A percentile compares a stretch with the other conserved stretches of the same genome.
These are phyloP conservation scores for Drosophila repletoides DNA, from an alignment of 1,140 invertebrate species.

Conservation along the genomic window DNA sequence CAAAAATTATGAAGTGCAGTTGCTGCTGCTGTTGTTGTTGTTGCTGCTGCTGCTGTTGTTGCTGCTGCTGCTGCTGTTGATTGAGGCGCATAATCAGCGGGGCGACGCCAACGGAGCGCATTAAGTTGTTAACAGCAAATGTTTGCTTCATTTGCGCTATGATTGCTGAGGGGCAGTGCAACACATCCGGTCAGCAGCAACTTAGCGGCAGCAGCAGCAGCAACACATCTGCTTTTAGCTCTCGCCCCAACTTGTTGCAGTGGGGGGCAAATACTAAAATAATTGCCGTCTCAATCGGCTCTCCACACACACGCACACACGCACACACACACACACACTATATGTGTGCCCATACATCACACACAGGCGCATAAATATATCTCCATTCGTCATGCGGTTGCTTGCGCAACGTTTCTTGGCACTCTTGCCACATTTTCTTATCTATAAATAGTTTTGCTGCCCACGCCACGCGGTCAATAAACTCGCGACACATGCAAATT, in stretches of 20 bases:
- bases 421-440: conserved; percentile 77
- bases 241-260: conserved; percentile 42
- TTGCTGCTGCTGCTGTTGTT: conserved; percentile 14
- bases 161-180: conserved; percentile 49
- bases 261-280: conserved; percentile 39
- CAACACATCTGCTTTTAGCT: conserved; percentile 55
- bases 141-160: conserved; percentile 79
- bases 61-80: conserved; percentile 55
- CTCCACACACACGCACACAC: background rate
- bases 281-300: conserved; percentile 33
- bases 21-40: conserved; percentile 35
- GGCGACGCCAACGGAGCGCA: conserved; percentile 62
- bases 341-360: conserved; percentile 10
- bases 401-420: conserved; percentile 54
- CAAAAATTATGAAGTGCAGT: conserved; percentile 76
- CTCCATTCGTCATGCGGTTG: conserved; percentile 26
- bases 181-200: conserved; percentile 37
- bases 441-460: conserved; percentile 76
- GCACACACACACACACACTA: background rate
- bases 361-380: no score
- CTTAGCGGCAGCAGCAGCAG: conserved; percentile 38
- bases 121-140: conserved; percentile 81
- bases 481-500: conserved; percentile 79
- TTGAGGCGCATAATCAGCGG: conserved; percentile 76
- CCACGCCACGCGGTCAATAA: conserved; percentile 78